phyloP scores from a whole-genome alignment of 1,140 invertebrate species.

The Goniozus legneri region DNA sequence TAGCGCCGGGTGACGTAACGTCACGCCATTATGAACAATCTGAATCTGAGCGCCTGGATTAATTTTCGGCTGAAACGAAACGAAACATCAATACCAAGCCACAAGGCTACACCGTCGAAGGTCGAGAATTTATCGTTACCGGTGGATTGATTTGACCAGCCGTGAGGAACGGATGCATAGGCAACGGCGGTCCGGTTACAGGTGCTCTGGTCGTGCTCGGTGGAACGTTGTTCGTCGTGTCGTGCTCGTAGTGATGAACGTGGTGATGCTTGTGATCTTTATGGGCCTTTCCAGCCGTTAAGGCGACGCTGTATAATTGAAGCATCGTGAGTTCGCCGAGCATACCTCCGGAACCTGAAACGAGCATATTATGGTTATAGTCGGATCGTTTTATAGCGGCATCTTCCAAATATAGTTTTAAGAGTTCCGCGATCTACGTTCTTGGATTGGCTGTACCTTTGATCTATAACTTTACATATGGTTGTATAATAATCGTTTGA shows the following conservation, averaged over 20 bases:
- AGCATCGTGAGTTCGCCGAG: constrained; percentile 76
- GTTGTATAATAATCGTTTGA: not conserved
- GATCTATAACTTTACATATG: too few relatives aligned
- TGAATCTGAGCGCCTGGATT: constrained; percentile 45
- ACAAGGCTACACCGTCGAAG: too few relatives aligned
- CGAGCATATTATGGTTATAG: too few relatives aligned
- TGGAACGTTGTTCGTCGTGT: constrained; percentile 57
- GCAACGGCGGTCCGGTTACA: constrained; percentile 57
- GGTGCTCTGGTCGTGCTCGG: constrained; percentile 55
- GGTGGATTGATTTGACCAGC: constrained; percentile 65
- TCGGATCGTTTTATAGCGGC: too few relatives aligned
- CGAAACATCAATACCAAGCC: not conserved
- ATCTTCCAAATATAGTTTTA: too few relatives aligned
- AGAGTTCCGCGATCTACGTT: too few relatives aligned
- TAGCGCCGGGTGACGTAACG: constrained; percentile 40
- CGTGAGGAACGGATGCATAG: constrained; percentile 61
- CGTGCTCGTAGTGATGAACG: constrained; percentile 72
- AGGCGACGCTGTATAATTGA: constrained; percentile 71
- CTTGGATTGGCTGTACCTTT: too few relatives aligned
- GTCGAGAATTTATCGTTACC: constrained; percentile 26
- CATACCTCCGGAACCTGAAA: constrained; percentile 62
- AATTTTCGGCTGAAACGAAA: constrained; percentile 40
- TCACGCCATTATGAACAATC: constrained; percentile 41
- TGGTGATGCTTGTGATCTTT: constrained; percentile 81
- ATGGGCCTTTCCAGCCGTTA: constrained; percentile 78